These are phyloP conservation scores for Acridotheres tristis DNA, from an alignment of 2,797 vertebrate species.

Conservation along the genomic window DNA sequence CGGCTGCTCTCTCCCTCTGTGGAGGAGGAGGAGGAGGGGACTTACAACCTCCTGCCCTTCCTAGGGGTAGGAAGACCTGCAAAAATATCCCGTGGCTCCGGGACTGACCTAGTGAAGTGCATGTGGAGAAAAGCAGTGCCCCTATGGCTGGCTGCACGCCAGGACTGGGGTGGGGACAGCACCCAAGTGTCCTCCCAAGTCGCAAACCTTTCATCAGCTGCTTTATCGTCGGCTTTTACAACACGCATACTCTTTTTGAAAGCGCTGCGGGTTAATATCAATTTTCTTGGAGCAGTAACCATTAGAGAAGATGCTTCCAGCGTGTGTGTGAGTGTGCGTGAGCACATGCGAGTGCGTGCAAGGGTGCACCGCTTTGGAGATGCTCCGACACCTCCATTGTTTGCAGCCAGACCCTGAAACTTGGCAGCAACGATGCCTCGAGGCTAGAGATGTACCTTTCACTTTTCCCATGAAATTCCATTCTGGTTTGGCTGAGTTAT, in stretches of 20 bases:
- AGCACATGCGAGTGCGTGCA: neutral
- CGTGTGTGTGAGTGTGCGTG: neutral
- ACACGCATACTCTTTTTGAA: neutral
- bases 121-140: neutral
- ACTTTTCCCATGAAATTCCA: constrained; percentile 69
- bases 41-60: neutral
- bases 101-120: neutral
- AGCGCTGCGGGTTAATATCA: neutral
- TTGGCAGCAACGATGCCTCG: neutral
- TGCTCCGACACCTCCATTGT: constrained; percentile 49
- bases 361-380: neutral
- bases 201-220: neutral
- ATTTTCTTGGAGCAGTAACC: neutral
- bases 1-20: neutral
- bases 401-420: constrained; percentile 41
- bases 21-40: neutral
- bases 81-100: neutral
- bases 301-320: neutral
- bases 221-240: neutral
- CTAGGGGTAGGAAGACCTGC: neutral
- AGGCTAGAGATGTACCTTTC: constrained; percentile 67
- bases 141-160: neutral
- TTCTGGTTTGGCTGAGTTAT: constrained; percentile 62
- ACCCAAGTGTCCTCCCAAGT: neutral
- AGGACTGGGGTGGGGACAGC: neutral